Conservation (phyloP, 2,888 invertebrate species). For the Hirtodrosophila cameraria region DNA sequence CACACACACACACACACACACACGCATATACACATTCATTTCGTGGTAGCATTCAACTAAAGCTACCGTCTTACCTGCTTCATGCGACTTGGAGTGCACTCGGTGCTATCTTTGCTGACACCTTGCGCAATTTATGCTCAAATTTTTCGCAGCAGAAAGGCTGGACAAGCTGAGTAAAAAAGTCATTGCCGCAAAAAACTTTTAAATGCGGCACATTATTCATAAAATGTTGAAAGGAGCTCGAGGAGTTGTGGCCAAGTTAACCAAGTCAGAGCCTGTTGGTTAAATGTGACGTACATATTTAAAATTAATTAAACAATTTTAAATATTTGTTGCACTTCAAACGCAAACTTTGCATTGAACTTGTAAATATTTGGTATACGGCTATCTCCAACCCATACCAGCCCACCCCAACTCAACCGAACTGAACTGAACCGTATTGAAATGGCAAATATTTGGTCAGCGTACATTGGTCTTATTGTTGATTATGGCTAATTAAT, state of each 20-base stretch:
- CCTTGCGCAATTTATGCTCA: conserved; percentile 73
- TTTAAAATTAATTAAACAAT: conserved; percentile 69
- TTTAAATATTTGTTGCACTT: conserved; percentile 72
- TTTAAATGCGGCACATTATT: conserved; percentile 75
- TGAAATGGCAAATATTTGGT: conserved; percentile 58
- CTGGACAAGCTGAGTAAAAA: conserved; percentile 37
- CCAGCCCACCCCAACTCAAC: conserved; percentile 2
- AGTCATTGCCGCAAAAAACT: conserved; percentile 61
- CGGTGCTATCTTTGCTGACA: conserved; percentile 69
- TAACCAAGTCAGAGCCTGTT: conserved; percentile 27
- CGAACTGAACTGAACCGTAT: conserved; percentile 37
- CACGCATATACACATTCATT: too few species aligned
- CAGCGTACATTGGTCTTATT: conserved; percentile 52
- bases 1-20: conserved; percentile 8
- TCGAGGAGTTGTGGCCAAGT: not conserved
- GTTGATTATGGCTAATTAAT: conserved; percentile 73
- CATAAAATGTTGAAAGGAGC: conserved; percentile 57
- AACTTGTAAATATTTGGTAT: conserved; percentile 62
- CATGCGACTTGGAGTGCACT: conserved; percentile 31
- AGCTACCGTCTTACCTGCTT: conserved; percentile 42
- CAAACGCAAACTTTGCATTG: conserved; percentile 67
- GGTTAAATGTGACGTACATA: conserved; percentile 28
- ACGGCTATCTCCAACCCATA: conserved; percentile 9
- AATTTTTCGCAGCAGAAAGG: conserved; percentile 44
- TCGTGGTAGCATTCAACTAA: conserved; percentile 1